Conservation (phyloP, 2,797 vertebrate species). For the Eulemur mongoz region DNA sequence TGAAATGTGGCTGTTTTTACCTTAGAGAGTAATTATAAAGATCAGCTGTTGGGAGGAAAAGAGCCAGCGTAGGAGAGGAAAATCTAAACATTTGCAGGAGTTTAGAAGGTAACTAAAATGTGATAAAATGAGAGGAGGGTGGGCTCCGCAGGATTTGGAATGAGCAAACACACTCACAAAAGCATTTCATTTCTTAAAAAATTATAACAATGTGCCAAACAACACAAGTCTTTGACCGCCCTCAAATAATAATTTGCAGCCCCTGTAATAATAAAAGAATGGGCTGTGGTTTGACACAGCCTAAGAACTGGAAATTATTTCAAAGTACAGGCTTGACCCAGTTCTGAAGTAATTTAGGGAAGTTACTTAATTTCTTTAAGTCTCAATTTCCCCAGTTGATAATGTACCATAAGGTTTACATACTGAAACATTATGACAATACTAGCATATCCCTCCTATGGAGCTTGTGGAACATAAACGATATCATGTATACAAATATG, state of each 20-base stretch:
- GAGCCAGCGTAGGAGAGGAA: not conserved
- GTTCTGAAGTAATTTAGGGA: not conserved
- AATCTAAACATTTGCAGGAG: not conserved
- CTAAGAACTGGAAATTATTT: not conserved
- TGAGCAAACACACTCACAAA: not conserved
- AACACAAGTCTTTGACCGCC: not conserved
- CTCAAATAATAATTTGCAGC: not conserved
- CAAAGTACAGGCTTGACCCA: not conserved
- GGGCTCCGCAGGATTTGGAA: not conserved
- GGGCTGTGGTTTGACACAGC: not conserved
- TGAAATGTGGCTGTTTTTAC: not conserved
- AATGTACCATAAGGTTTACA: slow-evolving; percentile 6
- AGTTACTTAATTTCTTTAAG: slow-evolving; percentile 20
- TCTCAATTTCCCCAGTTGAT: not conserved
- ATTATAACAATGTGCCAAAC: not conserved
- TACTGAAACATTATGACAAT: not conserved
- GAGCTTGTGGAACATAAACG: not conserved
- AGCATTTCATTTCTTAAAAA: not conserved
- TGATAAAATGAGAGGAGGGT: not conserved
- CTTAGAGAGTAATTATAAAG: not conserved
- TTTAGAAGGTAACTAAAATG: not conserved
- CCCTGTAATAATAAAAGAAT: not conserved
- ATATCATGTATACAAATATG: not conserved
- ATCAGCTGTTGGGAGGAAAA: not conserved
- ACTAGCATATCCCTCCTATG: not conserved